These are phyloP conservation scores for Notothenia rossii DNA, from an alignment of 2,113 vertebrate species.

Conservation along the genomic window DNA sequence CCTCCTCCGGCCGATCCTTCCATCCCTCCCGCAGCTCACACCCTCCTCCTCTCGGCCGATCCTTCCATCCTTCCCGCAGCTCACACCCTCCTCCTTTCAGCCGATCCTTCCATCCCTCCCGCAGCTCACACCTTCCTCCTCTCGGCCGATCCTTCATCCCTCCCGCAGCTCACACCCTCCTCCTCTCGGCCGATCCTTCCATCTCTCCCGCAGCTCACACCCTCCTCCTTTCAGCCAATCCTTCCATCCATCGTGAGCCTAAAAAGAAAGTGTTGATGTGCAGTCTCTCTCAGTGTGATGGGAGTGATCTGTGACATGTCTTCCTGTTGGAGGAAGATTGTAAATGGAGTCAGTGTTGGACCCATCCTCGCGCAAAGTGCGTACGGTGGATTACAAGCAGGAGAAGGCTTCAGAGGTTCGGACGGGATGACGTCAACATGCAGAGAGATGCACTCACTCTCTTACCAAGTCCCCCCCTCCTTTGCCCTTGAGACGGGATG, in stretches of 20 bases:
- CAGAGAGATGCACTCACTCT: conserved; percentile 55
- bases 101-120: conserved; percentile 25
- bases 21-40: conserved; percentile 31
- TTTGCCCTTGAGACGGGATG: conserved; percentile 59
- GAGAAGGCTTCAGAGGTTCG: conserved; percentile 36
- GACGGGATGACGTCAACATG: conserved; percentile 77
- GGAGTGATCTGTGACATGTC: background rate
- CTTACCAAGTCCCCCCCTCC: background rate
- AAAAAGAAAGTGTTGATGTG: background rate
- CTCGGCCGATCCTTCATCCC: conserved; percentile 10
- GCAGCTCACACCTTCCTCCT: conserved; percentile 8
- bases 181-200: background rate
- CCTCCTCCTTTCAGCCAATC: conserved; percentile 5
- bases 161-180: conserved; percentile 31
- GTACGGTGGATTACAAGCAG: conserved; percentile 45
- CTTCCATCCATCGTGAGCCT: background rate
- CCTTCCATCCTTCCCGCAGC: conserved; percentile 35
- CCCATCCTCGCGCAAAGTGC: conserved; percentile 65
- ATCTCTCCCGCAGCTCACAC: conserved; percentile 38
- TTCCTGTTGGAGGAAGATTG: conserved; percentile 19
- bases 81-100: conserved; percentile 4
- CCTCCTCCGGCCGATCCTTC: conserved; percentile 15
- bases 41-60: background rate
- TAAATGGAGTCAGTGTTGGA: conserved; percentile 50
- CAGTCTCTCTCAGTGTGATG: background rate